Conservation (phyloP, 92 coral and sea anemone genomes). For the Chrysogorgia sp. region DNA sequence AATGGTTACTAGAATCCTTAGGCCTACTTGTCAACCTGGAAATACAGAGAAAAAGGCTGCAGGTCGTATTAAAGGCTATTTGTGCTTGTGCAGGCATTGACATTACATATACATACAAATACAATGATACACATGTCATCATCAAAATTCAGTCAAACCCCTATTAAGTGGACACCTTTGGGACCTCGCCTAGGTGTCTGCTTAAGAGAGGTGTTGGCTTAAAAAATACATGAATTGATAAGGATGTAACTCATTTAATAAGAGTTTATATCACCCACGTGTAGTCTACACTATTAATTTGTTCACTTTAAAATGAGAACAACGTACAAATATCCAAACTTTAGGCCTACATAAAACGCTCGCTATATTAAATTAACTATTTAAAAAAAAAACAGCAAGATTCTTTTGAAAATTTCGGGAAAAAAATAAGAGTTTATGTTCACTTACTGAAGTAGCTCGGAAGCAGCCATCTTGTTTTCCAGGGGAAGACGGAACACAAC, state of each 20-base stretch:
- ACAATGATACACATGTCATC: too few species aligned
- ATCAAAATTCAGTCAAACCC: too few species aligned
- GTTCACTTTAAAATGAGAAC: background rate
- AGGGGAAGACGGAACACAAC: background rate
- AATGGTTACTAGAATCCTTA: background rate
- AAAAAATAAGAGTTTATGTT: background rate
- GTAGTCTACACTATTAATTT: too few species aligned
- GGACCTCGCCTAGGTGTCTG: too few species aligned
- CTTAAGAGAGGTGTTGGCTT: too few species aligned
- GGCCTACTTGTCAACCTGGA: slow-evolving; percentile 13
- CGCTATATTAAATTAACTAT: background rate
- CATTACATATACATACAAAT: too few species aligned
- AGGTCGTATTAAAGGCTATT: too few species aligned
- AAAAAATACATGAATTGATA: too few species aligned
- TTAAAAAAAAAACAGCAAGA: background rate
- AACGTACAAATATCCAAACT: background rate
- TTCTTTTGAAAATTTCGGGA: background rate
- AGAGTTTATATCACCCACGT: too few species aligned
- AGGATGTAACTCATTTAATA: too few species aligned
- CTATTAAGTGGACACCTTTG: too few species aligned
- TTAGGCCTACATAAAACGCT: background rate
- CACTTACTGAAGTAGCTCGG: slow-evolving; percentile 18
- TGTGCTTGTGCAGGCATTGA: too few species aligned
- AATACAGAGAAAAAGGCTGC: background rate
- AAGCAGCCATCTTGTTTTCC: slow-evolving; percentile 18